These are phyloP conservation scores for Andrena hattorfiana DNA, from an alignment of 2,888 invertebrate genomes.

Conservation along the genomic window DNA sequence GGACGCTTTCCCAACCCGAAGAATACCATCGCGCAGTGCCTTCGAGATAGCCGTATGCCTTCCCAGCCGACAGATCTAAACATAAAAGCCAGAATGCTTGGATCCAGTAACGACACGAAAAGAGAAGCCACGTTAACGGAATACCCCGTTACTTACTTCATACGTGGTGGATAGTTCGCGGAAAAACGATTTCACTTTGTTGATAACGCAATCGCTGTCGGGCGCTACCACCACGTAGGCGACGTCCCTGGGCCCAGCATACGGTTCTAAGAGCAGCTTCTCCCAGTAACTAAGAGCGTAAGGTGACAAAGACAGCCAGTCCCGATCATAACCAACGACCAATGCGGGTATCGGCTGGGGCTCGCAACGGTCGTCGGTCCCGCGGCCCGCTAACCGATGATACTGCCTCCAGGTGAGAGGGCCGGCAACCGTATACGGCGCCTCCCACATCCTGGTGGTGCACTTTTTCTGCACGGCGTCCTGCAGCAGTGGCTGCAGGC, in stretches of 20 bases:
- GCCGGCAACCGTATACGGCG: slow-evolving; percentile 95
- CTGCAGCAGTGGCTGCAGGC: slow-evolving; percentile 95
- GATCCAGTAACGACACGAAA: neutral
- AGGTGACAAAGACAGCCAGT: slow-evolving; percentile 97
- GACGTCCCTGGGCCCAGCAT: slow-evolving; percentile 97
- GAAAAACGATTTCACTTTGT: slow-evolving; percentile 94
- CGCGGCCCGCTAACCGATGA: slow-evolving; percentile 97
- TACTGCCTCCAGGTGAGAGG: slow-evolving; percentile 99
- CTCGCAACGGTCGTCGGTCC: slow-evolving; percentile 97
- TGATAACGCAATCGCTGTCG: slow-evolving; percentile 93
- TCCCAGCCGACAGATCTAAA: slow-evolving; percentile 94
- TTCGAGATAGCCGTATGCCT: slow-evolving; percentile 96
- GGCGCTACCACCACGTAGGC: slow-evolving; percentile 98
- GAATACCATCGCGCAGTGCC: slow-evolving; percentile 93
- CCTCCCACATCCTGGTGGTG: slow-evolving; percentile 96
- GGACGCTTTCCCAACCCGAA: slow-evolving; percentile 91
- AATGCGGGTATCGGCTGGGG: slow-evolving; percentile 98
- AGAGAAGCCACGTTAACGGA: neutral
- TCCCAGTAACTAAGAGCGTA: slow-evolving; percentile 98
- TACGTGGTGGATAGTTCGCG: slow-evolving; percentile 96
- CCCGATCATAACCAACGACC: slow-evolving; percentile 97
- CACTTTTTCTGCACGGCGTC: slow-evolving; percentile 98
- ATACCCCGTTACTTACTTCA: slow-evolving; percentile 87
- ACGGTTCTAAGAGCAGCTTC: slow-evolving; percentile 97
- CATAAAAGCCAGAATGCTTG: slow-evolving; percentile 34